Base-by-base conservation (phyloP, 2,113 vertebrate genomes). In the Pardalotus punctatus region DNA sequence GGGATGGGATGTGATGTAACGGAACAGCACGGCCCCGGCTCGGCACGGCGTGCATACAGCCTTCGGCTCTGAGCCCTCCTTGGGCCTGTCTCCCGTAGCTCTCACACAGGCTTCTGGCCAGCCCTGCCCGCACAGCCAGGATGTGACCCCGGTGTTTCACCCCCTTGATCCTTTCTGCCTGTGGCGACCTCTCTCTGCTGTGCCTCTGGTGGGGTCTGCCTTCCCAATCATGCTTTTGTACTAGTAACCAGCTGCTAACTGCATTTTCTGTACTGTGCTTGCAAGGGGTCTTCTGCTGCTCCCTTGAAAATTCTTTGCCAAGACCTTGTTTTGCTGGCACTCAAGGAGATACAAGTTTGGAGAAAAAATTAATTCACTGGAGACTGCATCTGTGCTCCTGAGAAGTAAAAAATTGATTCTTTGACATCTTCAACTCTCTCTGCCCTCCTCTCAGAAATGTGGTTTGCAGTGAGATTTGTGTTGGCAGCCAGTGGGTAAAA, bases 31-130 rank as follows among this genome's bases (percentile, higher is more conserved):
- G 31, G 31, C 6, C 18, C 10, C 24, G 29, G 29, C 43, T 2
- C 11, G 28, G 53, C 23, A 12, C 16, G 16, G 45, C 3, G 10
- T 3, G 19, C 42, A 3, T 0, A 2, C 43, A 19, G 9, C 6
- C 18, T 15, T 18, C 7, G 43, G 33, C 27, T 10, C 17, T 1
- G 13, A n/a, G 36, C 15, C n/a, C 25, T 18, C 53, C 29, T 12
- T 3, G 70, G 9, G 23, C n/a, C 19, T 11, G 53, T 12, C 38
- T 24, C 24, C 29, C 61, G 2, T n/a, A 14, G n/a, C 36, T 21
- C 33, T 2, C 9, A 14, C 47, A 3, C 29, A 25, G 3, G 31
- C 5, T 20, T 35, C 40, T 6, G 12, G 7, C 22, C 40, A 6
- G 25, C 61, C 15, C 27, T 11, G 29, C 4, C 23, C 13, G 4